These are phyloP conservation scores for Glomeris maerens DNA, from an alignment of 1,140 invertebrate genomes.

Conservation along the genomic window DNA sequence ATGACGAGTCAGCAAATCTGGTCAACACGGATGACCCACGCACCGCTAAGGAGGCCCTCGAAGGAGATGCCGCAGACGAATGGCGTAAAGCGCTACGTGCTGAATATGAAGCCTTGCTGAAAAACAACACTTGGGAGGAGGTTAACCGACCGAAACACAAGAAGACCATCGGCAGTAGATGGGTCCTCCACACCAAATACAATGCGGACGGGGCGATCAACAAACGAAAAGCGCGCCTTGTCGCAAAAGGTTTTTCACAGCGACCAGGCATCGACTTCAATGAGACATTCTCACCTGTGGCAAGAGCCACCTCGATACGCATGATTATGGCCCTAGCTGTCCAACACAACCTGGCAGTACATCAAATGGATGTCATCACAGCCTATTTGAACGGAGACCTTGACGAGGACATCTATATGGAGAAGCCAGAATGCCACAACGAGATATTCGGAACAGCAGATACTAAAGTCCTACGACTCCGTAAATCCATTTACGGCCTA, in stretches of 20 bases:
- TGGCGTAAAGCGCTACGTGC: slow-evolving; percentile 12
- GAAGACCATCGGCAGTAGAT: slow-evolving; percentile 4
- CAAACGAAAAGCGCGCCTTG: slow-evolving; percentile 13
- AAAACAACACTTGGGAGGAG: slow-evolving; percentile 14
- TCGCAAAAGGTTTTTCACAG: slow-evolving; percentile 20
- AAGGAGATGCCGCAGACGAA: not conserved
- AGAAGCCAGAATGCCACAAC: slow-evolving; percentile 13
- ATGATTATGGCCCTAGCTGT: slow-evolving; percentile 17
- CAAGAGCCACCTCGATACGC: slow-evolving; percentile 15
- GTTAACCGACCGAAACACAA: not conserved
- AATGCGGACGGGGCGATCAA: not conserved
- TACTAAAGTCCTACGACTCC: slow-evolving; percentile 20
- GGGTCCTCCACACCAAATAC: slow-evolving; percentile 10
- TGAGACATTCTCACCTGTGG: slow-evolving; percentile 20
- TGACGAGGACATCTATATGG: slow-evolving; percentile 18
- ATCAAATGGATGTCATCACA: slow-evolving; percentile 21
- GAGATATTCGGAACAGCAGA: slow-evolving; percentile 8
- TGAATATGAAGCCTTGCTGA: slow-evolving; percentile 12
- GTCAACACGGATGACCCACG: slow-evolving; percentile 1
- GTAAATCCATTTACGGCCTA: slow-evolving; percentile 25
- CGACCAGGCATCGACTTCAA: slow-evolving; percentile 18
- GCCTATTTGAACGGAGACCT: slow-evolving; percentile 19
- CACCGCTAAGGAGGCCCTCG: slow-evolving; percentile 1
- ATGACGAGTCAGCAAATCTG: not conserved
- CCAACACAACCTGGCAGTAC: slow-evolving; percentile 12